Base-by-base conservation (phyloP, 2,113 vertebrate genomes). In the Corythoichthys haematopterus region DNA sequence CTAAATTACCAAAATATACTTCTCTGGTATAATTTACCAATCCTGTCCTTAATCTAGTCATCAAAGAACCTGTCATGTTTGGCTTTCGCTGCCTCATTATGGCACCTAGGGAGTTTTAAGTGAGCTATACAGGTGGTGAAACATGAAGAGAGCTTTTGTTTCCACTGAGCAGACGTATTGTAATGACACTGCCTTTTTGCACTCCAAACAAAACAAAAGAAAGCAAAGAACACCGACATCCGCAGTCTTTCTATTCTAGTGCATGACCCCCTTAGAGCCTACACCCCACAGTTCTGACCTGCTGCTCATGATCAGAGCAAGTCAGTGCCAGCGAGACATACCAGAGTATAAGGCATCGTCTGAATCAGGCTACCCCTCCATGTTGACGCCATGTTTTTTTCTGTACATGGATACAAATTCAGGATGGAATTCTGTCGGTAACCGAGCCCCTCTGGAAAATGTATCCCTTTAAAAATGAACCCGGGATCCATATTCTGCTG, bases 81-180 rank as follows among this genome's bases (percentile, higher is more conserved):
- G 72, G 75, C 70, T 28, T 66, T 47, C 68, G 65, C 45, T 71
- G 73, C 65, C 59, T 78, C 66, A 69, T 72, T 53, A 66, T 11
- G 52, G 67, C 60, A 14, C 67, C 68, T 63, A 77, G 43, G 69
- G 71, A 72, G 40, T 64, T 69, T 70, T 69, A 78, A 71, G 71
- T 69, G 66, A 76, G 69, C 69, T 68, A 28, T 28, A 20, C 4
- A 53, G 69, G 58, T 77, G 59, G 73, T 63, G 1, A 14, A 64
- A 78, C 64, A 77, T 66, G 64, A 80, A 87, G 68, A 64, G 43
- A 61, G 20, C 55, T 62, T 48, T 70, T 80, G 83, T 84, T 71
- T 76, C 65, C 71, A 65, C 47, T 72, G 62, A 74, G 71, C 8
- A 56, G 51, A 74, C 70, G 75, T 73, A 70, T 80, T 69, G 57